Evolutionary conservation across 2,113 vertebrate genomes (phyloP).

Genomic region (Callaeas wilsoni): DNA sequence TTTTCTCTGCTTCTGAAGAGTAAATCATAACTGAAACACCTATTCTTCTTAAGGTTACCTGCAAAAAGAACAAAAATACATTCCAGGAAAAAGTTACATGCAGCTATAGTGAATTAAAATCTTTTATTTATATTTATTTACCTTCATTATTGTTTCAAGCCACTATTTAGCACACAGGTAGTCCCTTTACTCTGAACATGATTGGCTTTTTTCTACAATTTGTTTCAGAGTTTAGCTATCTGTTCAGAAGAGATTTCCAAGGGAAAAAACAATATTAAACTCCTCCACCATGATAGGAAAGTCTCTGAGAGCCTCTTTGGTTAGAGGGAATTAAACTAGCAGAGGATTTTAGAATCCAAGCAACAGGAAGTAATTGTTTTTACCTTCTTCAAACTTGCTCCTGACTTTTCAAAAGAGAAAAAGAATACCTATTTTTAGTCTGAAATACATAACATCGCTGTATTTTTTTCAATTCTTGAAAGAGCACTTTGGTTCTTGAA

Average conservation of each 20-base stretch:
- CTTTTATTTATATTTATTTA: neutral
- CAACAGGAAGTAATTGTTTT: neutral
- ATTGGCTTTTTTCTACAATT: neutral
- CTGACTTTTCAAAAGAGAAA: neutral
- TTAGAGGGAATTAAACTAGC: neutral
- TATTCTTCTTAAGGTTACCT: neutral
- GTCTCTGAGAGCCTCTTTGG: neutral
- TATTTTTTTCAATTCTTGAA: neutral
- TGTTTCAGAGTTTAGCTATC: neutral
- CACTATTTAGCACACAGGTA: neutral
- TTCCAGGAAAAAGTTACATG: neutral
- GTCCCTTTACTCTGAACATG: neutral
- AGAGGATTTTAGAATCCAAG: neutral
- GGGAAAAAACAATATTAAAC: neutral
- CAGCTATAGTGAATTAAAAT: neutral
- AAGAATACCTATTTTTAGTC: neutral
- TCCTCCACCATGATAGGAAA: neutral
- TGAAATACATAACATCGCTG: neutral
- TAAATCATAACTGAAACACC: neutral
- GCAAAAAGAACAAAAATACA: neutral
- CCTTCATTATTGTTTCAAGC: neutral
- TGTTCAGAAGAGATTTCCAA: neutral
- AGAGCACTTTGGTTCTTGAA: neutral
- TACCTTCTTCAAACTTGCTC: neutral
- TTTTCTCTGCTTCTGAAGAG: neutral